Evolutionary conservation across 2,888 invertebrate genomes (phyloP).

Genomic region (Pogonocherus hispidulus): DNA sequence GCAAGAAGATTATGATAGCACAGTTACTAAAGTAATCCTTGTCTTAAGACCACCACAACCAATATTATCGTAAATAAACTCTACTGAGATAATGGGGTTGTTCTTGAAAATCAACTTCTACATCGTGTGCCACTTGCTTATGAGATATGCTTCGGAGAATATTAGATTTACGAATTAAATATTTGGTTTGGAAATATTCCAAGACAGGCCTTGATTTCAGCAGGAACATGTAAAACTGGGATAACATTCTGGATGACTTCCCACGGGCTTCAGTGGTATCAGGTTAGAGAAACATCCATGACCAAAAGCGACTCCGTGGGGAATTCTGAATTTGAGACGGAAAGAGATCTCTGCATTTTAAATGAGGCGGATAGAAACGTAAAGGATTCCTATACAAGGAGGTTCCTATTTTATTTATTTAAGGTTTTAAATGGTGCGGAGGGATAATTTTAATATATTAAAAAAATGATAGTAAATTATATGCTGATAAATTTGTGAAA

Average conservation of each 20-base stretch:
- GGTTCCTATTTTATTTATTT: no score
- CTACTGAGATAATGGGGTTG: no score
- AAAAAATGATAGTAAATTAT: no score
- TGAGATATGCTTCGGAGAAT: not conserved
- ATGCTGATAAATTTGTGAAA: no score
- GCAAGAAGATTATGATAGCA: no score
- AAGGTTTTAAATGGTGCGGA: no score
- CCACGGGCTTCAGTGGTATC: constrained; percentile 10
- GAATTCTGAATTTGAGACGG: constrained; percentile 21
- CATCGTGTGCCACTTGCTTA: not conserved
- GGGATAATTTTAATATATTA: no score
- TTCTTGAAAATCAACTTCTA: no score
- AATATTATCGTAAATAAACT: no score
- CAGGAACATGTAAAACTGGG: constrained; percentile 6
- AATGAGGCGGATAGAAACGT: constrained; percentile 17
- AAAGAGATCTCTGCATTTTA: constrained; percentile 24
- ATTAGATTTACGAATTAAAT: not conserved
- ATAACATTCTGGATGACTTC: constrained; percentile 23
- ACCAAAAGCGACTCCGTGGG: constrained; percentile 14
- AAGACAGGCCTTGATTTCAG: constrained; percentile 4
- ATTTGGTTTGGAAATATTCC: constrained; percentile 2
- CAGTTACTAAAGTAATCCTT: no score
- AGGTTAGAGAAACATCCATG: constrained; percentile 13
- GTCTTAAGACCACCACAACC: no score
- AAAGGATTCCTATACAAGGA: constrained; percentile 27